Conservation (phyloP, 2,888 invertebrate genomes). For the Schizaphis graminum region DNA sequence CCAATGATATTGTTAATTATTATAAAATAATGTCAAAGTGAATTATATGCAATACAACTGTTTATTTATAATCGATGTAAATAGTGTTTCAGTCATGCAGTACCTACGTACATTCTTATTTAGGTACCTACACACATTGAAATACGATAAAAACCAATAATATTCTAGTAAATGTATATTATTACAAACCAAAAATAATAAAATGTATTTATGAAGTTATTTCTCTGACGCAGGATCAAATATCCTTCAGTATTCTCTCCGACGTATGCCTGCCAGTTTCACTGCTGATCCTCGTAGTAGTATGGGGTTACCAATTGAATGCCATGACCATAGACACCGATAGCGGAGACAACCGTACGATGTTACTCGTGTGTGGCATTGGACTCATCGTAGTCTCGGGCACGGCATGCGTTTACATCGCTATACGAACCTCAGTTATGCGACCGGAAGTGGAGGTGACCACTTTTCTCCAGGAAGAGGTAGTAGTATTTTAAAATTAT, state of each 20-base stretch:
- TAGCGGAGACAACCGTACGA: not conserved
- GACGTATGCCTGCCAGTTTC: conserved; percentile 49
- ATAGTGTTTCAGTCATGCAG: no score
- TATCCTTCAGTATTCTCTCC: conserved; percentile 36
- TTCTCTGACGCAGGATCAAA: conserved; percentile 38
- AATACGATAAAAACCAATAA: not conserved
- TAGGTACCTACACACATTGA: not conserved
- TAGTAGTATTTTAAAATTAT: not conserved
- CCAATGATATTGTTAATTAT: not conserved
- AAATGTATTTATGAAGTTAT: not conserved
- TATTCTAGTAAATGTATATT: not conserved
- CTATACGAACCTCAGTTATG: conserved; percentile 43
- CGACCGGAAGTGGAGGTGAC: conserved; percentile 1
- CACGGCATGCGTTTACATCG: conserved; percentile 47
- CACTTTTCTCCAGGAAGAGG: not conserved
- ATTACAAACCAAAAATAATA: not conserved
- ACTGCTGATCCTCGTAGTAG: conserved; percentile 23
- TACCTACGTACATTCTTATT: no score
- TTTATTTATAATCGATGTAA: not conserved
- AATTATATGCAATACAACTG: not conserved
- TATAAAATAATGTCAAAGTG: not conserved
- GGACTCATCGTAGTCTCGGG: conserved; percentile 54
- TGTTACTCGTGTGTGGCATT: conserved; percentile 49
- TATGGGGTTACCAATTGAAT: conserved; percentile 51
- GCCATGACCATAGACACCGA: conserved; percentile 38